Evolutionary conservation across 2,888 invertebrate species (phyloP), one percentile per base, ranked within the genome.

Genomic region (Lamproptera curius): DNA sequence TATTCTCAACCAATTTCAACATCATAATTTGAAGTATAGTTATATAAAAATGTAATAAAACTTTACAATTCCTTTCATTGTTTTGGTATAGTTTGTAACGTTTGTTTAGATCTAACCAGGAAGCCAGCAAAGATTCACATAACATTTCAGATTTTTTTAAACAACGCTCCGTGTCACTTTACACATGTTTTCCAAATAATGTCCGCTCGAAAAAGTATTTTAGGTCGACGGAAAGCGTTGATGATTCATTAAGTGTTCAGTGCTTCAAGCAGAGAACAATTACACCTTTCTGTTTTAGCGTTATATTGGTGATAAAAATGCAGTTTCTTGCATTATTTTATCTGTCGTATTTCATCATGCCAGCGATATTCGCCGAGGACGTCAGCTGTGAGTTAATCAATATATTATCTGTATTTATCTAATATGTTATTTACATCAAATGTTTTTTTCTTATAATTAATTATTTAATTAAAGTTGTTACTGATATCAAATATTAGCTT

Each of bases 361-460:
- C 77, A 3, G 61, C 66, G 0, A 59, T 68, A 28, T 63, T 63
- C 39, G 76, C 81, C 6, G 86, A 86, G 51, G 86, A 86, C 44
- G 78, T 84, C 2, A 86, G 83, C 60, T 86, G 86, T 86, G 59
- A 86, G 86, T 84, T 50, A 42, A 34, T 39, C 11, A 23, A 16
- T 28, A 51, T 9, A 9, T n/a, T n/a, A 6, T 20, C 20, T 20
- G 20, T 20, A 16, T 8, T 16, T 42, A 34, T n/a, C n/a, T n/a
- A n/a, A n/a, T n/a, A n/a, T n/a, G n/a, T n/a, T n/a, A n/a, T n/a
- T n/a, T n/a, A n/a, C n/a, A n/a, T 14, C 16, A 13, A 36, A 34
- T 10, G 2, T 36, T 10, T 28, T 46, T 23, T 37, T 36, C 9
- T 35, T 17, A 35, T 17, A 0, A 4, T 38, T 9, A 15, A 3